Base-by-base conservation (phyloP, 2,797 vertebrate species). In the Myotis pilosus region DNA sequence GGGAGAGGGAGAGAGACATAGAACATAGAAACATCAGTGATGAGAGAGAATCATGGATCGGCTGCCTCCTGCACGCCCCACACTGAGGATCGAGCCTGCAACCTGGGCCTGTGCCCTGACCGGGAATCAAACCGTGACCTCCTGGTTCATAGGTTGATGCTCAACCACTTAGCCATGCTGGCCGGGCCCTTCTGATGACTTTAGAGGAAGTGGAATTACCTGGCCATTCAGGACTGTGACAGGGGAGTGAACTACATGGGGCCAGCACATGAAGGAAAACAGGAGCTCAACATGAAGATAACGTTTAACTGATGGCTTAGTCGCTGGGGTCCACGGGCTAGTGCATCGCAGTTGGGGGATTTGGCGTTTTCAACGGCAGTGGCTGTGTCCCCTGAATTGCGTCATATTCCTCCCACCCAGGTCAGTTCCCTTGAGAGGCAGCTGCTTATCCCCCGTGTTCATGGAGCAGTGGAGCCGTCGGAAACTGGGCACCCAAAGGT, bases 141-240 rank as follows among this genome's bases (percentile, higher is more conserved):
- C 57, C 25, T 62, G 57, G 57, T 15, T 62, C 57, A 11, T 15
- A 62, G 25, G 57, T 30, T 2, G 12, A 62, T 2, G 57, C 57
- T 62, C 57, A 6, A 3, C 25, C 57, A 0, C 57, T 62, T 25
- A 62, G 57, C 57, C 57, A 13, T 2, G 0, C 25, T 0, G 25
- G 57, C 25, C 2, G 2, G 55, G 11, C 55, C 57, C 6, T 75
- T n/a, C n/a, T 83, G 28, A 8, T 53, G 28, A 83, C 44, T 38
- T 87, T 23, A 41, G 41, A 33, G 47, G 38, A 80, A 75, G 60
- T 79, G 69, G 85, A 57, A 51, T 55, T 9, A 62, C 9, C 53
- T 74, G 57, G 16, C 15, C 12, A 0, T 30, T 78, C 51, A 15
- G 19, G 41, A 6, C 60, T 16, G 15, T 49, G 44, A 69, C 8